Conservation (phyloP, 2,797 vertebrate species). For the Hylomyscus alleni region DNA sequence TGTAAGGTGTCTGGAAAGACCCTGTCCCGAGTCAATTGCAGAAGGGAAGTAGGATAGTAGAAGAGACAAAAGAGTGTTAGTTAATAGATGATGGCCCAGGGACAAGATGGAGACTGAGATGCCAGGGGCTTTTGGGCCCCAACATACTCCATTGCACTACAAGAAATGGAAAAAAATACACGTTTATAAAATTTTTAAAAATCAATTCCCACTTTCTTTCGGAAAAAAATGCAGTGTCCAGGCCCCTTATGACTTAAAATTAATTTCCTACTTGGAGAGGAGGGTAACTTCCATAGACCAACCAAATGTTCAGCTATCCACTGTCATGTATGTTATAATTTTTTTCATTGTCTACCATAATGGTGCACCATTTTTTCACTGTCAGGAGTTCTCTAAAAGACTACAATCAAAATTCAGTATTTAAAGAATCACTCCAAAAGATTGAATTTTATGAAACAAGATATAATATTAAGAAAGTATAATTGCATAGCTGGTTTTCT, state of each 20-base stretch:
- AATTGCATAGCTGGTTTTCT: not conserved
- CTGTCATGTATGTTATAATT: not conserved
- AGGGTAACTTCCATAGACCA: not conserved
- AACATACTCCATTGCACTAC: not conserved
- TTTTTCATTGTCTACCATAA: not conserved
- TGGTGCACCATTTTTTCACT: not conserved
- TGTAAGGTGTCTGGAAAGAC: no score
- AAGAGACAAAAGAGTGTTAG: no score
- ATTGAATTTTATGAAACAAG: not conserved
- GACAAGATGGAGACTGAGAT: no score
- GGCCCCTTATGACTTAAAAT: not conserved
- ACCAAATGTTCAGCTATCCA: not conserved
- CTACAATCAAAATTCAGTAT: not conserved
- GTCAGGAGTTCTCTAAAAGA: constrained; percentile 61
- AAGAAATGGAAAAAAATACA: not conserved
- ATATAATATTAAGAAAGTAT: not conserved
- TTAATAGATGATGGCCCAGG: no score
- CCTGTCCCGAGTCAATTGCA: no score
- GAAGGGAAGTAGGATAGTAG: no score
- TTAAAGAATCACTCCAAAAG: not conserved
- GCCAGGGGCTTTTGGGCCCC: no score
- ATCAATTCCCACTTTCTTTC: not conserved
- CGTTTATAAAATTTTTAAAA: not conserved
- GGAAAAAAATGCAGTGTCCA: not conserved
- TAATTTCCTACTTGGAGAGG: not conserved